A percentile compares a stretch with the other conserved stretches of the same genome.
Evolutionary conservation across 2,888 invertebrate genomes (phyloP).

Genomic region (Taenaris catops): DNA sequence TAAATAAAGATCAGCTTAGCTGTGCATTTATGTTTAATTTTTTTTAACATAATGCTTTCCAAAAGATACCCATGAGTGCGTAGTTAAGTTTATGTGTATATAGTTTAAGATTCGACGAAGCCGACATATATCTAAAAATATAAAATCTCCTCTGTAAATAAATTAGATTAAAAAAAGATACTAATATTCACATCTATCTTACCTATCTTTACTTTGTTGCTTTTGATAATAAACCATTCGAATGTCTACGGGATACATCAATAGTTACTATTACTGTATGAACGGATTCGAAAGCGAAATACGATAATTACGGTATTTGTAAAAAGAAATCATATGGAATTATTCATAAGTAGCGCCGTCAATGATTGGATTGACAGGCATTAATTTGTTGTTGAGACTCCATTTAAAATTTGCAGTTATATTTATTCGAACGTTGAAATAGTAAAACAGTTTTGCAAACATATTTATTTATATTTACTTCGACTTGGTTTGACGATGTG

Average conservation of each 20-base stretch:
- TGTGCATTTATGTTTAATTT: no score
- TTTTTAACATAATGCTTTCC: no score
- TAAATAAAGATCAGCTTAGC: no score
- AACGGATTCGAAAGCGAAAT: slow-evolving; percentile 16
- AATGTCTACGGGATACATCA: slow-evolving; percentile 4
- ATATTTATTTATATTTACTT: neutral
- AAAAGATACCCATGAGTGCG: no score
- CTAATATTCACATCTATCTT: no score
- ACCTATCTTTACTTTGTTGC: no score
- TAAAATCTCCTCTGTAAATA: no score
- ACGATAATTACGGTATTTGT: slow-evolving; percentile 13
- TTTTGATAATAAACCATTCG: neutral
- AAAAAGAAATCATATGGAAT: slow-evolving; percentile 15
- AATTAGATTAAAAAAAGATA: no score
- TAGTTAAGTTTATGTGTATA: no score
- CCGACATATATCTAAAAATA: no score
- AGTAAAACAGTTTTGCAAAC: neutral
- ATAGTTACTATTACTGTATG: slow-evolving; percentile 2
- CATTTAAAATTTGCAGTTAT: neutral
- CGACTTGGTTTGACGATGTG: no score
- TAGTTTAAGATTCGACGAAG: no score
- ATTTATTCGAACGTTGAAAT: neutral
- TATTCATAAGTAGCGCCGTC: slow-evolving; percentile 10
- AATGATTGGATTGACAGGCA: slow-evolving; percentile 10
- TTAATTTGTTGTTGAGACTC: slow-evolving; percentile 6